Conservation (phyloP, 2,888 invertebrate species). For the Pherbina coryleti region DNA sequence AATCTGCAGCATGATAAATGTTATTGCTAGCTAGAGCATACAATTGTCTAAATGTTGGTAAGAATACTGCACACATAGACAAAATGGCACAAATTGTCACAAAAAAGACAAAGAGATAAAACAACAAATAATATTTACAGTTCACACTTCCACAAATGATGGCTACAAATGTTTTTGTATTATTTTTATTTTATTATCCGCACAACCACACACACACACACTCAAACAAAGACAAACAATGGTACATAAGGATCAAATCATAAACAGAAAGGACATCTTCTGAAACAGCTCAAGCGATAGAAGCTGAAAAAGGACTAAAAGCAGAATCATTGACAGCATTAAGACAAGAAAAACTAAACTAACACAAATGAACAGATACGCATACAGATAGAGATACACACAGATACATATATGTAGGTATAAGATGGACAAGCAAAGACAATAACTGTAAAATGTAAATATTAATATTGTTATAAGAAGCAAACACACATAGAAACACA, state of each 20-base stretch:
- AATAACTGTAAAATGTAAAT: slow-evolving; percentile 62
- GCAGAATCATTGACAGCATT: no score
- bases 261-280: no score
- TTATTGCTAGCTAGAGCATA: no score
- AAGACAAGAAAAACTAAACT: background rate
- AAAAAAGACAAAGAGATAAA: slow-evolving; percentile 20
- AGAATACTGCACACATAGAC: background rate
- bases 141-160: slow-evolving; percentile 23
- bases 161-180: background rate
- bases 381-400: no score
- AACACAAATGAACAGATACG: no score
- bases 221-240: background rate
- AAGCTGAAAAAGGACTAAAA: no score
- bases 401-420: no score
- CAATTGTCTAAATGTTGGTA: no score
- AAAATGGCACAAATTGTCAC: slow-evolving; percentile 26
- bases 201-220: background rate
- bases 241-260: background rate
- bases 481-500: slow-evolving; percentile 47
- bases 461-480: slow-evolving; percentile 63
- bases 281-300: no score
- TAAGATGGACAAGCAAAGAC: slow-evolving; percentile 43
- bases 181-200: background rate
- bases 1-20: no score
- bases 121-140: slow-evolving; percentile 28